A percentile compares a stretch with the other conserved stretches of the same genome.
Conservation (phyloP, 2,797 vertebrate species). For the Enteromius argenteus region DNA sequence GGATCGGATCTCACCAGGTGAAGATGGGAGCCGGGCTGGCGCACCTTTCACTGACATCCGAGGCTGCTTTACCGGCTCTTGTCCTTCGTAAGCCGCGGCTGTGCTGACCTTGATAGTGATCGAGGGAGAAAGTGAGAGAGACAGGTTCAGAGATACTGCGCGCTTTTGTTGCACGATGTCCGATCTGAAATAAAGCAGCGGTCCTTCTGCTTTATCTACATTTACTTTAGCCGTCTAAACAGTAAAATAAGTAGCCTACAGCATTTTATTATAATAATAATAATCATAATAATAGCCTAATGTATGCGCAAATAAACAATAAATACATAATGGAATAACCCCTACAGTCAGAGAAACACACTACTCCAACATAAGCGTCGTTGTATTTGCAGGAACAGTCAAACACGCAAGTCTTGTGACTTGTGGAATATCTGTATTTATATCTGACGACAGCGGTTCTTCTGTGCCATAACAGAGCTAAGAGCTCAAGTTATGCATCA, state of each 20-base stretch:
- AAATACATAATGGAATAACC: neutral
- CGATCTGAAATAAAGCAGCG: neutral
- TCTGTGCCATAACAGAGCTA: constrained; percentile 60
- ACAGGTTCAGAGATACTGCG: constrained; percentile 28
- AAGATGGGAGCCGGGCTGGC: constrained; percentile 69
- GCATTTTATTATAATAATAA: neutral
- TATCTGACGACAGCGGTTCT: constrained; percentile 62
- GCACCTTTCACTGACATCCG: constrained; percentile 69
- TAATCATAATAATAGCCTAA: neutral
- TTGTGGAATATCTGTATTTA: neutral
- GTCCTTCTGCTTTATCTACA: neutral
- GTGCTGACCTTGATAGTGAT: constrained; percentile 75
- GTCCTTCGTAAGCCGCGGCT: constrained; percentile 68
- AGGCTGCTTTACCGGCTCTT: constrained; percentile 60
- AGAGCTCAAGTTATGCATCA: neutral
- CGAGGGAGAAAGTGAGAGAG: constrained; percentile 50
- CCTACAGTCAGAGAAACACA: neutral
- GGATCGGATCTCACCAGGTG: constrained; percentile 77
- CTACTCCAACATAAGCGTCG: neutral
- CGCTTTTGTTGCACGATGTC: constrained; percentile 31
- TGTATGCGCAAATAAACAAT: neutral
- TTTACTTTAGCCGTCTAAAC: neutral
- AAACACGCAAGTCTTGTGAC: constrained; percentile 30
- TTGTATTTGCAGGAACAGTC: constrained; percentile 29
- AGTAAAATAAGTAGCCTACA: neutral